Evolutionary conservation across 1,140 invertebrate genomes (phyloP), one percentile per base, ranked within the genome.

Genomic region (Atta colombica): DNA sequence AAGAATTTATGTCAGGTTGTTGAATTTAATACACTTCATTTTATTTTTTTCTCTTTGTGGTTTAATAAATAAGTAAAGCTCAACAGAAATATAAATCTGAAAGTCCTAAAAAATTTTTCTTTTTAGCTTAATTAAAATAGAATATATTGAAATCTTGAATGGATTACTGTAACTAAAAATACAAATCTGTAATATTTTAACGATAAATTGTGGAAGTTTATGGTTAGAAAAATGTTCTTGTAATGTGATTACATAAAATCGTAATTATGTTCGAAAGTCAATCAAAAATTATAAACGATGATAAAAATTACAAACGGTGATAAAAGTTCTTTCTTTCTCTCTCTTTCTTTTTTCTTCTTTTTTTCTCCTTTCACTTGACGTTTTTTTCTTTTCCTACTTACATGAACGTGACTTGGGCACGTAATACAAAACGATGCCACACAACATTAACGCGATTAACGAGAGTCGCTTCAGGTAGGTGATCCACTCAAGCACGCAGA

Each of bases 331-430:
- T 10, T 82, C 35, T 58, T 16, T 77, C 18, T 55, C 3, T 60
- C 74, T 51, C 31, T 35, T 35, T 35, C 31, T 25, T 65, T 60
- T 68, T n/a, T 77, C 74, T 31, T 81, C 21, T 58, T 21, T 65
- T 14, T 65, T 16, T 61, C 61, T 65, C 72, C 75, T 80, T 51
- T 80, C 77, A 78, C 85, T 60, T 35, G 31, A 51, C 3, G n/a
- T 63, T 49, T 68, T 68, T 74, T 78, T 14, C 58, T 25, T 61
- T 51, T 49, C 18, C 18, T 82, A 92, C 90, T 94, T 82, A 94
- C 93, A 88, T 61, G 84, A 87, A 77, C 93, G 91, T 49, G 93
- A 92, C 72, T 93, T 85, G 10, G 92, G 93, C 49, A 93, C 69
- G 58, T 92, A 93, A 84, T 93, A 92, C 6, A 93, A 77, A 53